These are phyloP conservation scores for Rhagonycha lutea DNA, from an alignment of 2,888 invertebrate species.

Conservation along the genomic window DNA sequence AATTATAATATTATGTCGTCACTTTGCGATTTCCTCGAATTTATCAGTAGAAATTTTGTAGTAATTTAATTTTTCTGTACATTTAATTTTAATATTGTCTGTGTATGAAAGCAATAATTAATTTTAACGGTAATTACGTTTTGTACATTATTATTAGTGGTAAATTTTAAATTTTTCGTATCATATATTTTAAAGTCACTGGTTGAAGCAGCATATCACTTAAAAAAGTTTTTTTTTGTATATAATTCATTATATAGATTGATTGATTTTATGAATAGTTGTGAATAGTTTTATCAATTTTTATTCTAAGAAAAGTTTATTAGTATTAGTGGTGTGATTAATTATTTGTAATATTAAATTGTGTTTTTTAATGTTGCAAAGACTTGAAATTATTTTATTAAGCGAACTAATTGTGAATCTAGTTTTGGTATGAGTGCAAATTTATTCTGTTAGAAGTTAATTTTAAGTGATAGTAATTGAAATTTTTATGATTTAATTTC, in stretches of 20 bases:
- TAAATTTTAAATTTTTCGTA: neutral
- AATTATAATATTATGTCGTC: neutral
- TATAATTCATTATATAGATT: neutral
- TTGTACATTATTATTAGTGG: slow-evolving; percentile 6
- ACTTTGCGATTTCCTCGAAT: neutral
- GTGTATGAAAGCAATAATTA: slow-evolving; percentile 25
- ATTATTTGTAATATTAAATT: neutral
- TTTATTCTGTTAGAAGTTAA: neutral
- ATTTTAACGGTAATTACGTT: slow-evolving; percentile 11
- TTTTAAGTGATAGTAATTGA: slow-evolving; percentile 1
- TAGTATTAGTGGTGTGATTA: neutral
- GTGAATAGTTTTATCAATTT: neutral
- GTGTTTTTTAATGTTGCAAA: neutral
- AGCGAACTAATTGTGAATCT: neutral
- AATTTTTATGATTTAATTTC: slow-evolving; percentile 18
- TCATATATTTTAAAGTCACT: neutral
- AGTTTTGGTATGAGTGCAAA: slow-evolving; percentile 8
- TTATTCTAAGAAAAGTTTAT: neutral
- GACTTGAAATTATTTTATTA: neutral
- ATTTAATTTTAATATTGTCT: neutral
- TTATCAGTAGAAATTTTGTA: neutral
- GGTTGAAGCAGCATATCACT: neutral
- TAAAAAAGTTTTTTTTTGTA: neutral
- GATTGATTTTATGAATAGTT: neutral
- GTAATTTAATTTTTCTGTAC: neutral